Percentiles rank a stretch among this genome's conserved stretches.
phyloP scores from a whole-genome alignment of 1,140 invertebrate species.

The Drosophila funebris region DNA sequence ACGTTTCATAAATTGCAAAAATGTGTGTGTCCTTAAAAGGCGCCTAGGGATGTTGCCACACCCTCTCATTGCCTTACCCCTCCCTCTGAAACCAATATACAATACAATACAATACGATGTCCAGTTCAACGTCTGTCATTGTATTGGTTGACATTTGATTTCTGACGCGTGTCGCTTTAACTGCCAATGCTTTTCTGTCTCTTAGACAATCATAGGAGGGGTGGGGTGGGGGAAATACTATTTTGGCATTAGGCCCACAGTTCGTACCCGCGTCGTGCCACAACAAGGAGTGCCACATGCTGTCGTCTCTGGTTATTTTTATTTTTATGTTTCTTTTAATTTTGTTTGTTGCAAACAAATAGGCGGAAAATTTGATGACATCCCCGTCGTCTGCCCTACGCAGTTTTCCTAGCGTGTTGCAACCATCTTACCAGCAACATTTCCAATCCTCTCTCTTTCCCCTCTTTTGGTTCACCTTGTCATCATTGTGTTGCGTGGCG shows the following conservation, averaged over 20 bases:
- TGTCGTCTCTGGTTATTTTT: constrained; percentile 56
- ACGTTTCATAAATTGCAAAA: constrained; percentile 54
- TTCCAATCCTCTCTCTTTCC: neutral
- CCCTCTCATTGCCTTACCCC: neutral
- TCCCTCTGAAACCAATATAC: neutral
- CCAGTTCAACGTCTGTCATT: neutral
- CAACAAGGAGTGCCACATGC: constrained; percentile 55
- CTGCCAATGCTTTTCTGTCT: constrained; percentile 20
- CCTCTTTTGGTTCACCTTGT: neutral
- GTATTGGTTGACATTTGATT: constrained; percentile 70
- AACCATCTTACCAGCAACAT: constrained; percentile 36
- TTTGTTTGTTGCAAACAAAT: constrained; percentile 79
- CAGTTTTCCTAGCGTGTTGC: constrained; percentile 37
- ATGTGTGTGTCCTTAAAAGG: constrained; percentile 41
- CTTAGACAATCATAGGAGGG: constrained; percentile 4
- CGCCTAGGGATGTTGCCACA: constrained; percentile 35
- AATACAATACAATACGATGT: neutral
- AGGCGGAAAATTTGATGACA: constrained; percentile 74
- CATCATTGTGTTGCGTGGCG: constrained; percentile 40
- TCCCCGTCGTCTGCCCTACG: constrained; percentile 18
- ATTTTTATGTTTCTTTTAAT: constrained; percentile 79
- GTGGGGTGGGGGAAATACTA: neutral
- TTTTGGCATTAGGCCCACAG: constrained; percentile 24
- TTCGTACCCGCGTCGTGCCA: neutral
- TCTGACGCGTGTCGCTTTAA: constrained; percentile 75